Base-by-base conservation (phyloP, 2,888 invertebrate genomes). In the Spilarctia lutea region DNA sequence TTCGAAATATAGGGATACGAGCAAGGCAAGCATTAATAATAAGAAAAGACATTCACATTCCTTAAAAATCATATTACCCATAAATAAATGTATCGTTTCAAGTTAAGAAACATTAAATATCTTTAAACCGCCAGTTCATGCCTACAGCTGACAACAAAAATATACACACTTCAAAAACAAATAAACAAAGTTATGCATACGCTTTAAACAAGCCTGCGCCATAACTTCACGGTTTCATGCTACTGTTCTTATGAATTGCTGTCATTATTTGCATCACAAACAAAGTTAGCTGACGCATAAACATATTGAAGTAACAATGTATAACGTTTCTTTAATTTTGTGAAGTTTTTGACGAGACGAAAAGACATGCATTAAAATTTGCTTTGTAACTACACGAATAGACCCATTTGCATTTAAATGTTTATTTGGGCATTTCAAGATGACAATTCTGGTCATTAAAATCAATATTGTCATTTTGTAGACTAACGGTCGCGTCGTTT, bases 251-350 rank as follows among this genome's bases (percentile, higher is more conserved):
- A 56, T 63, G 66, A 85, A 81, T 81, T 66, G 68, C 72, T 73
- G 65, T 68, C 74, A 68, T 68, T 73, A 80, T 84, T 84, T 79
- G 75, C 84, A 84, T 84, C 35, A 79, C 79, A 85, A 84, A 79
- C 39, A 60, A 11, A 13, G 8, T 56, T 52, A 56, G 56, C 30
- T 65, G 72, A 74, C 68, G 27, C 33, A 13, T 52, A 35, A 63
- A 77, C 68, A 42, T 74, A 80, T 78, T 81, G 73, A 66, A 66
- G 42, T 68, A 48, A 74, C 27, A 68, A 67, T 71, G 42, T 45
- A 52, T 72, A 30, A 60, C 30, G 70, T 73, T 65, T 73, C 70
- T 73, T 75, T 69, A 48, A 69, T 20, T 65, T 68, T 63, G 52
- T 63, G 24, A 65, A 60, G 42, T 69, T 27, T 70, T 65, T 65